A percentile compares a stretch with the other conserved stretches of the same genome.
Conservation (phyloP, 1,140 invertebrate genomes). For the Drosophila sucinea region DNA sequence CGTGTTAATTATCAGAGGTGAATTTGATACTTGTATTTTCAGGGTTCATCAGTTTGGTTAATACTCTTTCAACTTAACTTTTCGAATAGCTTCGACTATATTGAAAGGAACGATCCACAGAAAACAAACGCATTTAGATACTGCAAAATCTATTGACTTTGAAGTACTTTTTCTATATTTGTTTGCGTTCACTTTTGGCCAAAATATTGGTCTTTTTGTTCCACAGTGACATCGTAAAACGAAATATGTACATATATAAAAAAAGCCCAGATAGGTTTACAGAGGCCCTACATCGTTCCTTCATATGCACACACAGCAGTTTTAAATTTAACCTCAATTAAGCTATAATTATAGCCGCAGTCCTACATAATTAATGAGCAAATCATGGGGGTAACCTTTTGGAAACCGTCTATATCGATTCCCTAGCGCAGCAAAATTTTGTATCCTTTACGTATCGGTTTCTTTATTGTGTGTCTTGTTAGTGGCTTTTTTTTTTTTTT, state of each 20-base stretch:
- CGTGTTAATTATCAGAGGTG: too few species aligned
- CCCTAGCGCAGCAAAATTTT: not conserved
- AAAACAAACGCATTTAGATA: too few species aligned
- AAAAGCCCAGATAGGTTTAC: too few species aligned
- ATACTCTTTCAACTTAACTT: too few species aligned
- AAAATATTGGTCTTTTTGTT: too few species aligned
- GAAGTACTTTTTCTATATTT: too few species aligned
- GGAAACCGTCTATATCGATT: not conserved
- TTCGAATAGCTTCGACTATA: too few species aligned
- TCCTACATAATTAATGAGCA: constrained; percentile 5
- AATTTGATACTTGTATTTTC: too few species aligned
- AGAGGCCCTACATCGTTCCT: not conserved
- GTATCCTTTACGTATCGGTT: not conserved
- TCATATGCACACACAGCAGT: not conserved
- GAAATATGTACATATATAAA: not conserved
- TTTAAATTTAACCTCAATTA: constrained; percentile 11
- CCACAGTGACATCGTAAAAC: not conserved
- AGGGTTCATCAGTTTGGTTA: too few species aligned
- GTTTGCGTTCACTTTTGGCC: not conserved
- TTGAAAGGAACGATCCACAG: too few species aligned
- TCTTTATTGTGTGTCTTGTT: not conserved
- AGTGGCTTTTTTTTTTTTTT: not conserved
- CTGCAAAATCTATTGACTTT: too few species aligned
- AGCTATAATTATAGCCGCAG: not conserved
- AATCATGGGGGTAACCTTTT: constrained; percentile 3